Evolutionary conservation across 1,140 invertebrate species (phyloP), one percentile per base, ranked within the genome.

Genomic region (Leptopilina boulardi): DNA sequence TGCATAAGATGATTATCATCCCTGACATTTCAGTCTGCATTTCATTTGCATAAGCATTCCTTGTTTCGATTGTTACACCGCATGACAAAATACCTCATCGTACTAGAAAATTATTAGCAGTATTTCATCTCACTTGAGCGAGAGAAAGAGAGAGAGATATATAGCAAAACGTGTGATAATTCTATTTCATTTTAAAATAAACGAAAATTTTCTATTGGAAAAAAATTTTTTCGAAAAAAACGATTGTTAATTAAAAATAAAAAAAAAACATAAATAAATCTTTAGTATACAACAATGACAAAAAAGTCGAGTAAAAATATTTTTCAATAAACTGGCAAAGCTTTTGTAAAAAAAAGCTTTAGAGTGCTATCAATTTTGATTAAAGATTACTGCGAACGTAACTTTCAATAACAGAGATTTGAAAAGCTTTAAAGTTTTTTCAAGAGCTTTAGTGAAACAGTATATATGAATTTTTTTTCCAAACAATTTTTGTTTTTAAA

Each of bases 1-100:
- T 66, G 56, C 56, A 66, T 66, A 66, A 66, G 56, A 66, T 66
- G 23, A 66, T 66, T 66, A 66, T 66, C 56, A 66, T 66, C 23
- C 21, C 56, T 66, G 56, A 23, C 56, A 66, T 66, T 66, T 66
- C 56, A 30, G 56, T 66, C 56, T 26, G 56, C 56, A 30, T 30
- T 66, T 66, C 23, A 66, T 66, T 66, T 66, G 56, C 56, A 66
- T 66, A 30, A 66, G 56, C 56, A 66, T 66, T 66, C 56, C 56
- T 66, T 66, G 21, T 21, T 30, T 15, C 23, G 19, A 26, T 66
- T 66, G 56, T 66, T 66, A 26, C 56, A 66, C 23, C 4, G 23
- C 56, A 26, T 66, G 56, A 66, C 56, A 66, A 66, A 66, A 51
- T 51, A n/a, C 47, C 47, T 51, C 23, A 21, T 30, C 15, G 8